Evolutionary conservation across 2,888 invertebrate genomes (phyloP).

Genomic region (Neoitamus cyanurus): DNA sequence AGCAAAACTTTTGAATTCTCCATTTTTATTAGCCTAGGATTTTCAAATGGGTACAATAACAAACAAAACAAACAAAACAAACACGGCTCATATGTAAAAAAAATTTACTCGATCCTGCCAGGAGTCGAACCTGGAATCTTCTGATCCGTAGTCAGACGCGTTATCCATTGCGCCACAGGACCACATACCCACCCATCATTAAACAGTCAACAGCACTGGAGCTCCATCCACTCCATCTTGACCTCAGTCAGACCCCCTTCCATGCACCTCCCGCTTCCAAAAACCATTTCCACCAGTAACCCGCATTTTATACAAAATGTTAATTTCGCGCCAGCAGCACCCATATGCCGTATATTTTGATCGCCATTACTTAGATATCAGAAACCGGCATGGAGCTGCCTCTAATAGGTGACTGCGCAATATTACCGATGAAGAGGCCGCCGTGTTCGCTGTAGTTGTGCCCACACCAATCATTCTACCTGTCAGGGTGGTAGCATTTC

Average conservation of each 20-base stretch:
- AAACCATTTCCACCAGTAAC: neutral
- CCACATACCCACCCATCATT: constrained; percentile 52
- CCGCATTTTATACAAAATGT: constrained; percentile 29
- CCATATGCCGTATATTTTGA: neutral
- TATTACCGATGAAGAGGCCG: neutral
- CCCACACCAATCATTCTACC: neutral
- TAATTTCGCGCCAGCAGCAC: neutral
- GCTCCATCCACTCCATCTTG: neutral
- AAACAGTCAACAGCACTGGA: neutral
- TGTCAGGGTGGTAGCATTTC: neutral
- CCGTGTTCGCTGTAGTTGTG: neutral
- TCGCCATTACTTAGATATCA: neutral
- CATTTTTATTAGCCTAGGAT: neutral
- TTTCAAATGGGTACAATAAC: neutral
- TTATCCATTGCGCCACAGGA: constrained; percentile 68
- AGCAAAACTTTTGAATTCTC: too few relatives aligned
- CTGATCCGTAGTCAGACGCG: constrained; percentile 68
- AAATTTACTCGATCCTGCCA: constrained; percentile 64
- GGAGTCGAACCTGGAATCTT: constrained; percentile 68
- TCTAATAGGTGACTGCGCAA: constrained; percentile 16
- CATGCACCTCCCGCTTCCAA: neutral
- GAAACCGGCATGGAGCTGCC: constrained; percentile 1
- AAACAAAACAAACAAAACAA: neutral
- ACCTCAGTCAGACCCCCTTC: neutral
- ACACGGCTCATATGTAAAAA: neutral